Evolutionary conservation across 2,888 invertebrate genomes (phyloP).

Genomic region (Cetonia aurata): DNA sequence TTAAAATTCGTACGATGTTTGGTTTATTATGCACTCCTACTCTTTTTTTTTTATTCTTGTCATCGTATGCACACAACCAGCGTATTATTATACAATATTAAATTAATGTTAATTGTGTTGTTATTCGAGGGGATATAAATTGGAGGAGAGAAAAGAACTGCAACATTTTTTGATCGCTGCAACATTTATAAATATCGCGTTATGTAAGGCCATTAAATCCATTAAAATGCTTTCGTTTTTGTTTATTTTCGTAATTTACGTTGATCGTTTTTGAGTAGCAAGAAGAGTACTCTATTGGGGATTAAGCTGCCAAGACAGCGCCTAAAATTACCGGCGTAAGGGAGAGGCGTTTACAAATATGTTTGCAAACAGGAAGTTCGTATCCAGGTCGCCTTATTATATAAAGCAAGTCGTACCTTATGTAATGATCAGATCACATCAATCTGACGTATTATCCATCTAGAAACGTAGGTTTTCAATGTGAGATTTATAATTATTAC

Average conservation of each 20-base stretch:
- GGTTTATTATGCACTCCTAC: constrained; percentile 25
- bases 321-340: constrained; percentile 3
- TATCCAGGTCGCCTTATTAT: constrained; percentile 28
- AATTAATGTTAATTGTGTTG: constrained; percentile 36
- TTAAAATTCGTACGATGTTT: constrained; percentile 45
- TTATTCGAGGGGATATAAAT: constrained; percentile 19
- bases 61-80: not conserved
- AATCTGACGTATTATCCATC: constrained; percentile 18
- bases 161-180: constrained; percentile 14
- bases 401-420: constrained; percentile 34
- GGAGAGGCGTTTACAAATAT: not conserved
- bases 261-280: too few relatives aligned
- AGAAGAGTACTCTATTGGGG: too few relatives aligned
- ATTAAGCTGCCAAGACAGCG: too few relatives aligned
- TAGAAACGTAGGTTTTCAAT: not conserved
- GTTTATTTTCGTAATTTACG: too few relatives aligned
- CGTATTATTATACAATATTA: constrained; percentile 30
- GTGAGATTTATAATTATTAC: too few relatives aligned
- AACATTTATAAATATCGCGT: constrained; percentile 13
- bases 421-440: constrained; percentile 21
- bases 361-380: constrained; percentile 24
- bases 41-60: constrained; percentile 17
- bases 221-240: not conserved
- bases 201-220: constrained; percentile 13
- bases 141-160: constrained; percentile 22